Conservation (phyloP, 1,140 invertebrate species). For the Cotesia vestalis region DNA sequence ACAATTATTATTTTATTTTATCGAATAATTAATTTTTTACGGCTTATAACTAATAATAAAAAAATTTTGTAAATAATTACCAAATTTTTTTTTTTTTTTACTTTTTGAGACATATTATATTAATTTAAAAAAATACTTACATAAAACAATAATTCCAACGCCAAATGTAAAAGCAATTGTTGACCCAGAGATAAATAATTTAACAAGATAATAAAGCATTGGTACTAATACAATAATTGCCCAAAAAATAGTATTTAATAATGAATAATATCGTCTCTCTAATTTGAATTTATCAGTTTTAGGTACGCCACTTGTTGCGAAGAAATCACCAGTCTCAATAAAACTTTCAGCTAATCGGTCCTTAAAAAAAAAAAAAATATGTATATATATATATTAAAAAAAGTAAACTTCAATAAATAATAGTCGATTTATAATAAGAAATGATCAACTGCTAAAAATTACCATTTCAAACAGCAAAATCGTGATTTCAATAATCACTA, state of each 20-base stretch:
- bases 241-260: slow-evolving; percentile 80
- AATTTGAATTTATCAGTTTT: slow-evolving; percentile 69
- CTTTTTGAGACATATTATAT: too few species aligned
- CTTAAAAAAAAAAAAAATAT: slow-evolving; percentile 57
- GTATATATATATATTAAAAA: too few species aligned
- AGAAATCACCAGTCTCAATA: slow-evolving; percentile 83
- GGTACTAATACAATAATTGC: slow-evolving; percentile 73
- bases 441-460: too few species aligned
- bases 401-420: too few species aligned
- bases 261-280: slow-evolving; percentile 71
- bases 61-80: too few species aligned
- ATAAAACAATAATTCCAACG: slow-evolving; percentile 72
- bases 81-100: too few species aligned
- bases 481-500: too few species aligned
- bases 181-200: slow-evolving; percentile 76
- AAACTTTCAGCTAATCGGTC: slow-evolving; percentile 85
- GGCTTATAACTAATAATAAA: too few species aligned
- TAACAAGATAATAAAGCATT: slow-evolving; percentile 76
- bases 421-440: too few species aligned
- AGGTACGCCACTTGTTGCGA: slow-evolving; percentile 76
- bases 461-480: too few species aligned
- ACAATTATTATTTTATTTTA: slow-evolving; percentile 11
- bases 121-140: slow-evolving; percentile 69
- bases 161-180: slow-evolving; percentile 76
- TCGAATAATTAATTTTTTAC: too few species aligned